Evolutionary conservation across 2,113 vertebrate species (phyloP).

Genomic region (Circaetus cinerascens): DNA sequence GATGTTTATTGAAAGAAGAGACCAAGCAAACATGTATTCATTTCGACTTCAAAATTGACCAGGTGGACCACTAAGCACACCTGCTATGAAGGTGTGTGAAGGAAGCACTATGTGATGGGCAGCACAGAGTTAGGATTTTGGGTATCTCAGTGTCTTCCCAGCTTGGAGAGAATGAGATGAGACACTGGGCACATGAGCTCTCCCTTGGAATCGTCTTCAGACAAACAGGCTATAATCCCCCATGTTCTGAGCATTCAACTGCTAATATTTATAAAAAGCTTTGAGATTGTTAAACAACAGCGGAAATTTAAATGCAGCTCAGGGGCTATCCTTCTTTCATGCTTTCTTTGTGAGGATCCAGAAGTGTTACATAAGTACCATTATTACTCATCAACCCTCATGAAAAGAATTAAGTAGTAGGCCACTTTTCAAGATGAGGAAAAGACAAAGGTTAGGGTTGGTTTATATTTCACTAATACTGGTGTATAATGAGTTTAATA

Average conservation of each 20-base stretch:
- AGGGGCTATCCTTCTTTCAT: neutral
- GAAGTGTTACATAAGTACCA: neutral
- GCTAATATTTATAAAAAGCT: neutral
- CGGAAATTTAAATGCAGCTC: neutral
- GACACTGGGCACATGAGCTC: neutral
- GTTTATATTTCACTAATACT: neutral
- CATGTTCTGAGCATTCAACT: neutral
- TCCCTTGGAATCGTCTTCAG: neutral
- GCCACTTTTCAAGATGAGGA: neutral
- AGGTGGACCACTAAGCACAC: neutral
- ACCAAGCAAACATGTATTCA: neutral
- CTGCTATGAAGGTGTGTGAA: neutral
- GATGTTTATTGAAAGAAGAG: neutral
- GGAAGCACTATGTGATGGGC: neutral
- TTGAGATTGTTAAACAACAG: neutral
- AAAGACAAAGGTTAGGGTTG: neutral
- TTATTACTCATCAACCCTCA: neutral
- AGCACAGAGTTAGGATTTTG: neutral
- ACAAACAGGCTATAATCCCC: neutral
- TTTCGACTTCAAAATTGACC: neutral
- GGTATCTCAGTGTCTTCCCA: neutral
- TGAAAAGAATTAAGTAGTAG: neutral
- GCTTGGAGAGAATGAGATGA: neutral
- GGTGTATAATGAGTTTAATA: neutral
- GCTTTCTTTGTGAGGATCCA: neutral